phyloP scores from a whole-genome alignment of 2,113 vertebrate genomes.

The Acanthochromis polyacanthus region DNA sequence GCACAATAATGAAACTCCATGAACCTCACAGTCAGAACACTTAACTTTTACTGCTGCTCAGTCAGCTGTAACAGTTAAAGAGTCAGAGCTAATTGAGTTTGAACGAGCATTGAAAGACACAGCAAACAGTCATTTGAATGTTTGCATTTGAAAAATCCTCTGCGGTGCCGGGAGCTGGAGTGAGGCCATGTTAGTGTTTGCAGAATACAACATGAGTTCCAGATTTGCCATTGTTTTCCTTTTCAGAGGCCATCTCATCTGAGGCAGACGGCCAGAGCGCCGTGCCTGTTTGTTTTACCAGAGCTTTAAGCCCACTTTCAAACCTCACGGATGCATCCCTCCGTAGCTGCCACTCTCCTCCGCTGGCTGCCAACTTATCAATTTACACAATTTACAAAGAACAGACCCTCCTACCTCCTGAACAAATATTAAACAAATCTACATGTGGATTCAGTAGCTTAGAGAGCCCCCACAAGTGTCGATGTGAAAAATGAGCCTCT shows the following conservation, averaged over 20 bases:
- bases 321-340: conserved; percentile 78
- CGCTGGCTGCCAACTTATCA: conserved; percentile 83
- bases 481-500: conserved; percentile 76
- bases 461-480: conserved; percentile 74
- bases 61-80: conserved; percentile 45
- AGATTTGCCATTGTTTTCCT: conserved; percentile 73
- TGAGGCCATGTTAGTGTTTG: conserved; percentile 66
- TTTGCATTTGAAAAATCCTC: conserved; percentile 56
- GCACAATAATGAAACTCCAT: conserved; percentile 26
- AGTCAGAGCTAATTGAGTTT: conserved; percentile 56
- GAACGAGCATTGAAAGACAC: conserved; percentile 53
- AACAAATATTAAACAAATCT: conserved; percentile 72
- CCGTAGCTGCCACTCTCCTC: conserved; percentile 50
- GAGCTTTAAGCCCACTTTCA: conserved; percentile 83
- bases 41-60: conserved; percentile 28
- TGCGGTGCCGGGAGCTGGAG: conserved; percentile 31
- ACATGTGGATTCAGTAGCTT: conserved; percentile 71
- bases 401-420: conserved; percentile 72
- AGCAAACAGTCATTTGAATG: conserved; percentile 52
- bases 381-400: conserved; percentile 81
- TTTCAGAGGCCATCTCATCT: conserved; percentile 70
- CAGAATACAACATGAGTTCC: conserved; percentile 63
- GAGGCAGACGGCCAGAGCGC: conserved; percentile 79
- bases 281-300: conserved; percentile 90
- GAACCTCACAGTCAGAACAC: conserved; percentile 24